phyloP scores from a whole-genome alignment of 2,113 vertebrate species.

The Malurus elegans region DNA sequence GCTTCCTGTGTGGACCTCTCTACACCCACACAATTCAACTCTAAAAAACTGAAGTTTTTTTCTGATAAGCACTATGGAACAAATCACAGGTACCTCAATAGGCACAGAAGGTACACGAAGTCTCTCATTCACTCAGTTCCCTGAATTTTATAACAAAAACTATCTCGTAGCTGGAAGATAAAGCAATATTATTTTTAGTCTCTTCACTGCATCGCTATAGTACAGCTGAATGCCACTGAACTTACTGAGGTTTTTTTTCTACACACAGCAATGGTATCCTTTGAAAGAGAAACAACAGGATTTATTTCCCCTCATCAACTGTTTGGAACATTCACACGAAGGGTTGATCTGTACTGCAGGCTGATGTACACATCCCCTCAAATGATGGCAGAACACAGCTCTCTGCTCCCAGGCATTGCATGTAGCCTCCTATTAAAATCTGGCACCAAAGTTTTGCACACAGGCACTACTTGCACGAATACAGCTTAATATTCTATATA shows the following conservation, averaged over 20 bases:
- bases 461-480: background rate
- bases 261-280: background rate
- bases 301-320: background rate
- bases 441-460: background rate
- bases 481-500: background rate
- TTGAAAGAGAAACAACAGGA: background rate
- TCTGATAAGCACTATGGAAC: background rate
- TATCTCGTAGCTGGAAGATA: background rate
- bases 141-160: background rate
- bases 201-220: background rate
- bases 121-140: background rate
- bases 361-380: fast-evolving
- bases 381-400: background rate
- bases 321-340: background rate
- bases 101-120: background rate
- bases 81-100: background rate
- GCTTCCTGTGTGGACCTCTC: background rate
- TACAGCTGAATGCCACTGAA: background rate
- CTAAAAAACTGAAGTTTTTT: background rate
- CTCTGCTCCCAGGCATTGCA: background rate
- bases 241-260: background rate
- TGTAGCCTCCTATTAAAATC: background rate
- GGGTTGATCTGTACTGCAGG: background rate
- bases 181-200: background rate
- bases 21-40: background rate